Conservation (phyloP, 1,140 invertebrate species). For the Lordiphosa collinella region DNA sequence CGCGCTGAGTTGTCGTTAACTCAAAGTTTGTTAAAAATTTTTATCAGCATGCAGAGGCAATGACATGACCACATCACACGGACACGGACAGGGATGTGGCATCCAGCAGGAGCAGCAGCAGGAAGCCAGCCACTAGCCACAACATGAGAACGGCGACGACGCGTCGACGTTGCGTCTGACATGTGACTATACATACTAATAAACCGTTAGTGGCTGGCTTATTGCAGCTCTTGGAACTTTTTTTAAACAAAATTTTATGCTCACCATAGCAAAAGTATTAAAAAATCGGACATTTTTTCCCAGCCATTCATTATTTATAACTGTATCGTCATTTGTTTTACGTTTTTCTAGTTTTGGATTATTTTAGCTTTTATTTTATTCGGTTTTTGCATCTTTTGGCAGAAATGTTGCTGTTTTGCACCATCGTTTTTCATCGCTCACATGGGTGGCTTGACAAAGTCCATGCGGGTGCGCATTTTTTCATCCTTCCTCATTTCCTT, state of each 20-base stretch:
- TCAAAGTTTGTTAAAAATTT: slow-evolving; percentile 74
- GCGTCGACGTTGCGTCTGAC: slow-evolving; percentile 38
- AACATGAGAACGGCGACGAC: slow-evolving; percentile 49
- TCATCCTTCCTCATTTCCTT: slow-evolving; percentile 7
- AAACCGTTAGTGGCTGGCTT: slow-evolving; percentile 53
- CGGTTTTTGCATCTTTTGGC: too few relatives aligned
- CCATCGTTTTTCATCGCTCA: slow-evolving; percentile 16
- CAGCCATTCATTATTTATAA: neutral
- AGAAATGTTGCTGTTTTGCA: too few relatives aligned
- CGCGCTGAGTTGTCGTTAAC: slow-evolving; percentile 57
- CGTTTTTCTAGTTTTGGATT: too few relatives aligned
- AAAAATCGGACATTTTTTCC: slow-evolving; percentile 3
- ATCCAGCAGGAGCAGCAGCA: slow-evolving; percentile 8
- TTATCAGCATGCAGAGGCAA: slow-evolving; percentile 70
- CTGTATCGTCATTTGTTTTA: too few relatives aligned
- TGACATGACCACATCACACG: slow-evolving; percentile 73
- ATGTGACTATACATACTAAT: slow-evolving; percentile 69
- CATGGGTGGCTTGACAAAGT: slow-evolving; percentile 22
- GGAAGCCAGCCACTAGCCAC: slow-evolving; percentile 37
- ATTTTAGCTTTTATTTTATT: too few relatives aligned
- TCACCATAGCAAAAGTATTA: too few relatives aligned
- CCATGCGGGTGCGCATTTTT: slow-evolving; percentile 16
- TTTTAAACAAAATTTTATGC: neutral
- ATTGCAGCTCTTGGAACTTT: slow-evolving; percentile 25
- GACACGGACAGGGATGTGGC: slow-evolving; percentile 34